Conservation (phyloP, 2,888 invertebrate species). For the Aspidapion aeneum region DNA sequence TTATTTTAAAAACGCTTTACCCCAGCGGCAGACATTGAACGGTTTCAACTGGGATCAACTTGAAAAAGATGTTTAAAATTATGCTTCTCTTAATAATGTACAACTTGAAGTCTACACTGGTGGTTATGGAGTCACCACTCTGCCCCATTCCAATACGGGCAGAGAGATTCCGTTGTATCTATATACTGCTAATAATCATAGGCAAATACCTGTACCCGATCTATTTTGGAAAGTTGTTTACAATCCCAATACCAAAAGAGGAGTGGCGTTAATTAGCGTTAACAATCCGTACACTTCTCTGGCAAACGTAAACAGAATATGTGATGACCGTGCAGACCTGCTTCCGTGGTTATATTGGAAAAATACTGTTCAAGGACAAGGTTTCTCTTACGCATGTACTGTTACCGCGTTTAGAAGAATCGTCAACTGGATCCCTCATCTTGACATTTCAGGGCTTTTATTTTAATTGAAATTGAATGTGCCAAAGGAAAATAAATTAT, state of each 20-base stretch:
- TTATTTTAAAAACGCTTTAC: conserved; percentile 62
- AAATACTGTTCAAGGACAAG: conserved; percentile 51
- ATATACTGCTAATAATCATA: conserved; percentile 32
- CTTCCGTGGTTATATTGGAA: conserved; percentile 59
- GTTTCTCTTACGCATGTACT: too few species aligned
- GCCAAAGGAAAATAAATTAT: too few species aligned
- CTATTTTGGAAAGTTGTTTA: conserved; percentile 59
- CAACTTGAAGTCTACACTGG: conserved; percentile 51
- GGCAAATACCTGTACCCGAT: conserved; percentile 54
- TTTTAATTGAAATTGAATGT: too few species aligned
- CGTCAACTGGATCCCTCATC: conserved; percentile 54
- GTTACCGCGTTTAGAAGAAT: conserved; percentile 55
- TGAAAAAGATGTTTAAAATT: conserved; percentile 50
- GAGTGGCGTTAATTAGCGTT: conserved; percentile 58
- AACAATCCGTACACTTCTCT: conserved; percentile 55
- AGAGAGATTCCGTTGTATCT: conserved; percentile 36
- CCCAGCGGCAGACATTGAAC: conserved; percentile 65
- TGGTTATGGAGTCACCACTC: conserved; percentile 55
- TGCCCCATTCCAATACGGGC: conserved; percentile 50
- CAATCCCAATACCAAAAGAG: conserved; percentile 50
- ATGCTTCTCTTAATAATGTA: conserved; percentile 42
- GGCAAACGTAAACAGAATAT: conserved; percentile 32
- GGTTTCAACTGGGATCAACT: conserved; percentile 55
- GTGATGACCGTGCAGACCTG: conserved; percentile 51
- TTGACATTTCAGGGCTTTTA: conserved; percentile 45